Evolutionary conservation across 2,113 vertebrate genomes (phyloP).

Genomic region (Platycercus adscitus): DNA sequence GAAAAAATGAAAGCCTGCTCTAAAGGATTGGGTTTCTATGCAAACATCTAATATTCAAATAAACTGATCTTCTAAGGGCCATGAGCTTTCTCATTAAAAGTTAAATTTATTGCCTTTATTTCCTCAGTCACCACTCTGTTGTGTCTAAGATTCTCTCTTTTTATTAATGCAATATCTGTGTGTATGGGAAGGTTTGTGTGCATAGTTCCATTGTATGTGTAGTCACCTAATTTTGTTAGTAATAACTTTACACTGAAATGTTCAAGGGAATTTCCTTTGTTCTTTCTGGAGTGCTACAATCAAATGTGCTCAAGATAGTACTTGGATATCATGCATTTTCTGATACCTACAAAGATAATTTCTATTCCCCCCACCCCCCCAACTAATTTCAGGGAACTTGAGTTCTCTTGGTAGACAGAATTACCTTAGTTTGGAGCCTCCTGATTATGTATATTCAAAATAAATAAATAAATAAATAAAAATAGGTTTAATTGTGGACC

Average conservation of each 20-base stretch:
- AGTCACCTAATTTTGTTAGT: not conserved
- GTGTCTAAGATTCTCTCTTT: not conserved
- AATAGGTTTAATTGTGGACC: not conserved
- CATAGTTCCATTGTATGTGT: not conserved
- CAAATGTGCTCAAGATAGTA: not conserved
- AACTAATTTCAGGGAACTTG: accelerated
- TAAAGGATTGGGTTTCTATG: conserved; percentile 47
- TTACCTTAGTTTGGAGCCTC: not conserved
- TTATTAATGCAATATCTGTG: conserved; percentile 24
- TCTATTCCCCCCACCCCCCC: accelerated
- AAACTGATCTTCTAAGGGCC: conserved; percentile 53
- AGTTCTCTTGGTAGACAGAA: not conserved
- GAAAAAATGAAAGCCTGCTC: not conserved
- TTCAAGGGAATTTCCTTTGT: not conserved
- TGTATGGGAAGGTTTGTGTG: conserved; percentile 1
- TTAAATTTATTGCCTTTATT: conserved; percentile 63
- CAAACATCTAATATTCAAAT: conserved; percentile 57
- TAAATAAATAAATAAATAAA: not conserved
- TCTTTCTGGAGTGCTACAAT: not conserved
- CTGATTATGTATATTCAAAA: not conserved
- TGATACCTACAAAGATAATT: not conserved
- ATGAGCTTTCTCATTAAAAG: conserved; percentile 67
- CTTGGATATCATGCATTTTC: not conserved
- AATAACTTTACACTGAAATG: not conserved
- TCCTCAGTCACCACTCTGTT: conserved; percentile 32